These are phyloP conservation scores for Holacanthus passer DNA, from an alignment of 2,113 vertebrate genomes.

Conservation along the genomic window DNA sequence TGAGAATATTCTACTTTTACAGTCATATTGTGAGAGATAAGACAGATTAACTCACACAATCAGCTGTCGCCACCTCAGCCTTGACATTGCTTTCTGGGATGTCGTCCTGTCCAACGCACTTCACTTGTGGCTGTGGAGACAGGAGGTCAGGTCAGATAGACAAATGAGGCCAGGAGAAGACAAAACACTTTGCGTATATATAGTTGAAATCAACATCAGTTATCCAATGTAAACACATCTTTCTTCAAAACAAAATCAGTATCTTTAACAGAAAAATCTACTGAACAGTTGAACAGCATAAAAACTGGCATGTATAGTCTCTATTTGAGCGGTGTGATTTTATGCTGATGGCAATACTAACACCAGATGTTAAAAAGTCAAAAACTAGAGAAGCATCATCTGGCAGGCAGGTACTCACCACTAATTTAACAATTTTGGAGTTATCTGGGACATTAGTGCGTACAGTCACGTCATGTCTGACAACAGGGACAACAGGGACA, in stretches of 20 bases:
- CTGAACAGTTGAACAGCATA: not conserved
- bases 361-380: not conserved
- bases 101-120: constrained; percentile 60
- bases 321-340: not conserved
- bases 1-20: not conserved
- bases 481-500: not conserved
- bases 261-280: not conserved
- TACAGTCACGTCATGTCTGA: fast-evolving
- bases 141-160: not conserved
- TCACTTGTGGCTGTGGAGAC: constrained; percentile 48
- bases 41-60: constrained; percentile 69
- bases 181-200: not conserved
- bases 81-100: constrained; percentile 38
- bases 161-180: constrained; percentile 6
- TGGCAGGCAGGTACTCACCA: constrained; percentile 30
- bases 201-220: not conserved
- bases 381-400: not conserved
- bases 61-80: fast-evolving
- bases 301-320: not conserved
- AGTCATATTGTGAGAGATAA: not conserved
- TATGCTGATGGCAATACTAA: not conserved
- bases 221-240: not conserved
- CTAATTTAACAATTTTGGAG: fast-evolving
- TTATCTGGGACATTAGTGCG: fast-evolving
- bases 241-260: not conserved